Base-by-base conservation (phyloP, 2,888 invertebrate genomes). In the Acleris holmiana region DNA sequence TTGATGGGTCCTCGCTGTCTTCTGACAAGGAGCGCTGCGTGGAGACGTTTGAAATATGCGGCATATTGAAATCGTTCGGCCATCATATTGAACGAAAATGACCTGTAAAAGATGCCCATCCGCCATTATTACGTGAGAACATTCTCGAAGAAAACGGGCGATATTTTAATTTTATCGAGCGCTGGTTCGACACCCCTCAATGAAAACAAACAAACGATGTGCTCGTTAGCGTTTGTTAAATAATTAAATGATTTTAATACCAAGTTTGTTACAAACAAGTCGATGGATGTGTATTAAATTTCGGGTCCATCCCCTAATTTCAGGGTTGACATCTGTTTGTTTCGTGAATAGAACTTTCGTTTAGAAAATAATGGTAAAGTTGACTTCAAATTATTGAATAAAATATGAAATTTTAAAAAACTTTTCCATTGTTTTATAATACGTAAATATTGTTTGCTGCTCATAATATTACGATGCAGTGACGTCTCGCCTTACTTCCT, bases 51-150 rank as follows among this genome's bases (percentile, higher is more conserved):
- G 80, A 89, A 89, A 83, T 80, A 87, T 83, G 88, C 86, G 74
- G 86, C 85, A 88, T 90, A 91, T 90, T 91, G 85, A 89, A 89
- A 86, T 88, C 82, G 83, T 79, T 76, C 73, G 81, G 79, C 82
- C 83, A 81, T 84, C 83, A 84, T 85, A 86, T 83, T 80, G 79
- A 78, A 82, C 79, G 80, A 84, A 84, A 87, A 86, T 84, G 84
- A 84, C 82, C 83, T 79, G 77, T 70, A 73, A 80, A 76, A 77
- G 69, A 74, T 71, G 71, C 72, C 68, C 67, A 61, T 68, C 69
- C 70, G 69, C 73, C 65, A 72, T 80, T 83, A 82, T 83, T 82
- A 82, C 82, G 84, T 78, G 74, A 70, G 71, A 76, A 76, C 80
- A 81, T 82, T 78, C 72, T 63, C 17, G 47, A 67, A 73, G 70